phyloP scores from a whole-genome alignment of 64 coral and sea anemone genomes.

The Astreopora myriophthalma region DNA sequence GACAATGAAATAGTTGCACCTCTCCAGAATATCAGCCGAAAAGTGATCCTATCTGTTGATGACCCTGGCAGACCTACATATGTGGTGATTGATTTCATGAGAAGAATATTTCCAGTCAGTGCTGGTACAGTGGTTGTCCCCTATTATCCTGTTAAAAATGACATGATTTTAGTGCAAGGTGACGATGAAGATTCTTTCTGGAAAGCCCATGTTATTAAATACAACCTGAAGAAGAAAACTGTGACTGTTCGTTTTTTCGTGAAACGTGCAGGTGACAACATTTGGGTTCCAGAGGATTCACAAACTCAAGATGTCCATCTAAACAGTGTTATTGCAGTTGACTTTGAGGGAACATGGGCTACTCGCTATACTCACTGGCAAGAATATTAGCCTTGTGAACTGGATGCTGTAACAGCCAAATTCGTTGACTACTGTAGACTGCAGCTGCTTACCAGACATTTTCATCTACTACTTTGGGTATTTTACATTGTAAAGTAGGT shows the following conservation, averaged over 20 bases:
- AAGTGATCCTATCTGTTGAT: conserved; percentile 49
- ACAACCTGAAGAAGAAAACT: conserved; percentile 14
- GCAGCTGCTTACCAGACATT: conserved; percentile 3
- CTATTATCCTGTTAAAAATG: conserved; percentile 14
- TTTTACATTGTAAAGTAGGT: background rate
- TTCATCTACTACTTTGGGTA: conserved; percentile 10
- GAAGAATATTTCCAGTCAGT: conserved; percentile 15
- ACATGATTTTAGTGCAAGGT: conserved; percentile 20
- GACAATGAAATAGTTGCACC: conserved; percentile 16
- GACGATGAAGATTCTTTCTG: conserved; percentile 11
- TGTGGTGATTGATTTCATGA: conserved; percentile 48
- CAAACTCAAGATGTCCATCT: background rate
- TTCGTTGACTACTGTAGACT: conserved; percentile 9
- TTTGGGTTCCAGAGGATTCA: conserved; percentile 5
- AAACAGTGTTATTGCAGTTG: background rate
- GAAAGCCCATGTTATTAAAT: conserved; percentile 11
- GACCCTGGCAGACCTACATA: background rate
- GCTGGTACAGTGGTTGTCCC: conserved; percentile 13
- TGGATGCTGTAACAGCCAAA: conserved; percentile 16
- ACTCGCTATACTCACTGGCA: conserved; percentile 16
- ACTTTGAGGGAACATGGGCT: conserved; percentile 14
- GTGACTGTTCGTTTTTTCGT: background rate
- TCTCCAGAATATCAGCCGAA: conserved; percentile 31
- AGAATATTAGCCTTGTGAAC: conserved; percentile 1
- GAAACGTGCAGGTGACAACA: conserved; percentile 18